phyloP scores from a whole-genome alignment of 2,888 invertebrate genomes.

The Elysia crispata region DNA sequence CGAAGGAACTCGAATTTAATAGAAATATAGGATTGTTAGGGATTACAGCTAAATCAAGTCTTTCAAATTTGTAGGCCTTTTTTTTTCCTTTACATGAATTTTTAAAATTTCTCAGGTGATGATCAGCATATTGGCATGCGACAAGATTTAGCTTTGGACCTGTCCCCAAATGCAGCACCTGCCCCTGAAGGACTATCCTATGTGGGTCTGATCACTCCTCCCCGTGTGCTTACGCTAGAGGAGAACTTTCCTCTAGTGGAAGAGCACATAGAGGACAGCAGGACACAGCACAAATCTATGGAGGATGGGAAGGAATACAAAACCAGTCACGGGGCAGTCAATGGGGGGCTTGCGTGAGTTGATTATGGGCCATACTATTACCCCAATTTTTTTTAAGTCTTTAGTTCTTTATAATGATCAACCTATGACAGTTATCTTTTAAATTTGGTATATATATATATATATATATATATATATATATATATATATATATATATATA shows the following conservation, averaged over 20 bases:
- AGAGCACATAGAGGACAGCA: slow-evolving; percentile 47
- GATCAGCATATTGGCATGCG: slow-evolving; percentile 68
- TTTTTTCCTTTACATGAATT: too few species aligned
- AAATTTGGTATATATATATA: too few species aligned
- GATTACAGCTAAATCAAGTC: too few species aligned
- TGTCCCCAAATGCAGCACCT: slow-evolving; percentile 29
- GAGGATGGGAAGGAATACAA: background rate
- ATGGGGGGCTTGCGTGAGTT: slow-evolving; percentile 20
- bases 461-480: too few species aligned
- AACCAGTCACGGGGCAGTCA: slow-evolving; percentile 15
- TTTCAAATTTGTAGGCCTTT: too few species aligned
- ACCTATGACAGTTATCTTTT: too few species aligned
- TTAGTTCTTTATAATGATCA: too few species aligned
- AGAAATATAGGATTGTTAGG: too few species aligned
- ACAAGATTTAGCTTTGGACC: slow-evolving; percentile 56
- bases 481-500: too few species aligned
- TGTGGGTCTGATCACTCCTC: slow-evolving; percentile 92
- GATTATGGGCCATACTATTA: too few species aligned
- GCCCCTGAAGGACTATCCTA: slow-evolving; percentile 82
- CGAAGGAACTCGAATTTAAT: too few species aligned
- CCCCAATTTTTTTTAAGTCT: too few species aligned
- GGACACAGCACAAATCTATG: slow-evolving; percentile 3
- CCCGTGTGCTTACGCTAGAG: slow-evolving; percentile 90
- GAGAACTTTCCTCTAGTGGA: slow-evolving; percentile 77
- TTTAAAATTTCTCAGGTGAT: slow-evolving; percentile 65